Conservation (phyloP, 2,888 invertebrate species). For the Brachypalpus laphriformis region DNA sequence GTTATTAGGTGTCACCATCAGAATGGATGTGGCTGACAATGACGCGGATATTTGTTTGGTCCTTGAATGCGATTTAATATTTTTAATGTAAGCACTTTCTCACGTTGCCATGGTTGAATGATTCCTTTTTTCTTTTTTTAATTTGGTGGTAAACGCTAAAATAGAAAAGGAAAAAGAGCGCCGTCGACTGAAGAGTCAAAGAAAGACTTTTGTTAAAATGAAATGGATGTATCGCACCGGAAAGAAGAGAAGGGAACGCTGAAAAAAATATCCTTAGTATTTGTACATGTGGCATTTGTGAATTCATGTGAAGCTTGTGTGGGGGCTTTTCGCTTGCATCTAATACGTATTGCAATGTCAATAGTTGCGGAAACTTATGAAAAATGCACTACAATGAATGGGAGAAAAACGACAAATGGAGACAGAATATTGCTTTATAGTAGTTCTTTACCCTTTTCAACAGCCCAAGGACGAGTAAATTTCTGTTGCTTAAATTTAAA, state of each 20-base stretch:
- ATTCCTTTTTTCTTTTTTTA: conserved; percentile 19
- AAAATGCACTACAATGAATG: conserved; percentile 39
- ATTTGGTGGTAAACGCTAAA: neutral
- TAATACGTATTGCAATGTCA: conserved; percentile 56
- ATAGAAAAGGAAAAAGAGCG: neutral
- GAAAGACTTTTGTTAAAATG: neutral
- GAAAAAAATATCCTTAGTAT: neutral
- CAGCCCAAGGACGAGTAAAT: neutral
- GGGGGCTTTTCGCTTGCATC: neutral
- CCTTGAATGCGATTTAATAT: conserved; percentile 39
- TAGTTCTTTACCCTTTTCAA: no score
- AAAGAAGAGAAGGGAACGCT: neutral
- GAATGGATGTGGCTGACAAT: conserved; percentile 23
- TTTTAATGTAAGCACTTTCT: neutral
- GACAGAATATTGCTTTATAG: conserved; percentile 5
- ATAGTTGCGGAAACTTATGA: conserved; percentile 60
- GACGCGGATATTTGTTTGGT: conserved; percentile 14
- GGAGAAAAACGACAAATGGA: neutral
- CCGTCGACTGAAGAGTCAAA: conserved; percentile 5
- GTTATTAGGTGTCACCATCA: conserved; percentile 52
- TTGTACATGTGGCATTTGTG: conserved; percentile 3
- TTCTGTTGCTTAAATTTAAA: neutral
- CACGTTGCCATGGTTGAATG: neutral
- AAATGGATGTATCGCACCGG: neutral
- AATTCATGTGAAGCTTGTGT: conserved; percentile 7